Evolutionary conservation across 2,797 vertebrate species (phyloP).

Genomic region (Poliocrania exsul): DNA sequence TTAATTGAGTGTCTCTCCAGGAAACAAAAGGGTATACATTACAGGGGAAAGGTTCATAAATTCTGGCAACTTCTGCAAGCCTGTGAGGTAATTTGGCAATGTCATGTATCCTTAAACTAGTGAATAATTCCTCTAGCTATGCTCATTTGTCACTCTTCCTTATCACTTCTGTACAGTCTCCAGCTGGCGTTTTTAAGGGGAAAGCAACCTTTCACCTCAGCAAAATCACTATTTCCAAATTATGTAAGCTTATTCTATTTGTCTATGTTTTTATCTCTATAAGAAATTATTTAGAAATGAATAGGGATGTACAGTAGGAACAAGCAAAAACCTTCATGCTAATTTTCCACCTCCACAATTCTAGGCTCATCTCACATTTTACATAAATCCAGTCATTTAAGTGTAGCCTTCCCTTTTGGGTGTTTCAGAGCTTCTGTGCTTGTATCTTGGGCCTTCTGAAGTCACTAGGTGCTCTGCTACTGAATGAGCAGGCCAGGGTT

Average conservation of each 20-base stretch:
- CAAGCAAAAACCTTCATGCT: background rate
- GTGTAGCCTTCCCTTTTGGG: background rate
- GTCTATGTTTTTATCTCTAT: background rate
- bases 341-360: background rate
- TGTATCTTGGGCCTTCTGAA: background rate
- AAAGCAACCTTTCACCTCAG: background rate
- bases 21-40: background rate
- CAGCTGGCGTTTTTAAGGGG: background rate
- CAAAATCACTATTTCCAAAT: background rate
- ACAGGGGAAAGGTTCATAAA: background rate
- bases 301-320: background rate
- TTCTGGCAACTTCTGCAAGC: background rate
- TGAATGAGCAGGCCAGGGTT: background rate
- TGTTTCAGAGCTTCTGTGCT: background rate
- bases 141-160: background rate
- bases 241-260: background rate
- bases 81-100: background rate
- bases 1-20: background rate
- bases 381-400: background rate
- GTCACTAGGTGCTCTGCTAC: background rate
- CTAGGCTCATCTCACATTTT: background rate
- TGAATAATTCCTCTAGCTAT: background rate
- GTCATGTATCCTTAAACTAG: background rate
- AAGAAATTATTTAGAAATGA: slow-evolving; percentile 7
- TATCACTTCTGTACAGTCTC: background rate